Conservation (phyloP, 92 coral and sea anemone species). For the Isaurus tuberculatus region DNA sequence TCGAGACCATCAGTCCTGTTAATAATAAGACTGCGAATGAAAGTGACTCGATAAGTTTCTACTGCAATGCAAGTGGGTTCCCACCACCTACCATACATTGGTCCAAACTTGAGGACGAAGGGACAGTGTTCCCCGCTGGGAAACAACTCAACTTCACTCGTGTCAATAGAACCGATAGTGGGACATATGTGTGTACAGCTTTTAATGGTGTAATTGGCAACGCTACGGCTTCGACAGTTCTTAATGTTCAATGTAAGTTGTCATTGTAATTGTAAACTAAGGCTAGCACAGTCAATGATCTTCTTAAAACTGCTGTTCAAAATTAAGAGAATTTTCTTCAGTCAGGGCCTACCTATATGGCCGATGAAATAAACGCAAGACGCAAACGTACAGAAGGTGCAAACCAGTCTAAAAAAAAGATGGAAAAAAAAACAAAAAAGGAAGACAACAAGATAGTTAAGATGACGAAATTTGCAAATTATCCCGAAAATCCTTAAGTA, state of each 20-base stretch:
- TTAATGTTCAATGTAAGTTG: conserved; percentile 65
- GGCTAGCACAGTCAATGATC: neutral
- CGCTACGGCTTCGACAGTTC: conserved; percentile 47
- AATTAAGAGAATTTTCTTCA: too few relatives aligned
- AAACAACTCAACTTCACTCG: conserved; percentile 26
- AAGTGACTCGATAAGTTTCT: conserved; percentile 28
- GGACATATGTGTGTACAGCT: conserved; percentile 55
- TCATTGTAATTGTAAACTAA: neutral
- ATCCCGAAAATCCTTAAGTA: neutral
- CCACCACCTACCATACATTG: conserved; percentile 61
- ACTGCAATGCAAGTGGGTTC: conserved; percentile 65
- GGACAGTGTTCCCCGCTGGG: conserved; percentile 19
- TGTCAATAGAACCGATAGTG: conserved; percentile 48
- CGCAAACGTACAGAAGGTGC: too few relatives aligned
- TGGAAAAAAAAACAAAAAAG: too few relatives aligned
- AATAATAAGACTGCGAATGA: conserved; percentile 51
- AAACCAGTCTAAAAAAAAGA: too few relatives aligned
- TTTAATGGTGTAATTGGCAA: conserved; percentile 51
- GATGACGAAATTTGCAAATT: neutral
- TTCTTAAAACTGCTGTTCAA: neutral
- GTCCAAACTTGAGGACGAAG: conserved; percentile 33
- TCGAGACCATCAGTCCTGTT: conserved; percentile 42
- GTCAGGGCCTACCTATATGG: too few relatives aligned
- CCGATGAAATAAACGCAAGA: too few relatives aligned
- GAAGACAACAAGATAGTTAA: too few relatives aligned